These are phyloP conservation scores for Drosophila hawaiiensis DNA, from an alignment of 2,888 invertebrate species.

Conservation along the genomic window DNA sequence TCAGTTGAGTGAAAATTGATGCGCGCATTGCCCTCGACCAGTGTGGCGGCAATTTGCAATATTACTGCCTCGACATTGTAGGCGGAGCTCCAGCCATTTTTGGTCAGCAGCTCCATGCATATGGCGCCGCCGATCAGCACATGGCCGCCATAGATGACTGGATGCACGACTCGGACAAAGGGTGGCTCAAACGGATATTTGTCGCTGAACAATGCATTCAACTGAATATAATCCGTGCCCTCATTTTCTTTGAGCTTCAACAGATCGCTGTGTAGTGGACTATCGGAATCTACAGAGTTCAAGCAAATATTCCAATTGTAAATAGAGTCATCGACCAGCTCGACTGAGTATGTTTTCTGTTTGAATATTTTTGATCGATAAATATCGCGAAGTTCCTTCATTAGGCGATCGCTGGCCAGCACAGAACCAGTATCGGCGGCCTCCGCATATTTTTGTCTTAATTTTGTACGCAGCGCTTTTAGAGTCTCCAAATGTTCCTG, in stretches of 20 bases:
- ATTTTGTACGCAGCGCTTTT: conserved; percentile 97
- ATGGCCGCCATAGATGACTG: conserved; percentile 97
- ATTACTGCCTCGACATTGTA: conserved; percentile 99
- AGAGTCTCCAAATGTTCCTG: conserved; percentile 95
- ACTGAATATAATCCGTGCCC: conserved; percentile 96
- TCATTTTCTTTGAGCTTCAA: conserved; percentile 96
- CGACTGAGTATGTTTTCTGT: conserved; percentile 93
- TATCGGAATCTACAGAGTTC: conserved; percentile 98
- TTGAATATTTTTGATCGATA: conserved; percentile 99
- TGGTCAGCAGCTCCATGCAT: conserved; percentile 99
- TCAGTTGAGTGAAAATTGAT: conserved; percentile 98
- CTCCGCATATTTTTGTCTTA: conserved; percentile 96
- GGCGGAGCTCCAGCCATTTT: conserved; percentile 99
- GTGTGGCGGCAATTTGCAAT: conserved; percentile 99
- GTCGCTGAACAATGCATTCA: conserved; percentile 99
- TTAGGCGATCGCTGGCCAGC: conserved; percentile 99
- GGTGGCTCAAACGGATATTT: conserved; percentile 99
- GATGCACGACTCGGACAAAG: conserved; percentile 98
- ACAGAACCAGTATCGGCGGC: conserved; percentile 98
- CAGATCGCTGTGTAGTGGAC: conserved; percentile 97
- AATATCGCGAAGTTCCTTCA: conserved; percentile 99
- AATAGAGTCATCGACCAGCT: conserved; percentile 98
- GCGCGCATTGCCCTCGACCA: conserved; percentile 99
- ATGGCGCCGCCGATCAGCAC: conserved; percentile 99
- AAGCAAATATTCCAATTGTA: conserved; percentile 99